Evolutionary conservation across 2,888 invertebrate species (phyloP).

Genomic region (Xylocampa areola): DNA sequence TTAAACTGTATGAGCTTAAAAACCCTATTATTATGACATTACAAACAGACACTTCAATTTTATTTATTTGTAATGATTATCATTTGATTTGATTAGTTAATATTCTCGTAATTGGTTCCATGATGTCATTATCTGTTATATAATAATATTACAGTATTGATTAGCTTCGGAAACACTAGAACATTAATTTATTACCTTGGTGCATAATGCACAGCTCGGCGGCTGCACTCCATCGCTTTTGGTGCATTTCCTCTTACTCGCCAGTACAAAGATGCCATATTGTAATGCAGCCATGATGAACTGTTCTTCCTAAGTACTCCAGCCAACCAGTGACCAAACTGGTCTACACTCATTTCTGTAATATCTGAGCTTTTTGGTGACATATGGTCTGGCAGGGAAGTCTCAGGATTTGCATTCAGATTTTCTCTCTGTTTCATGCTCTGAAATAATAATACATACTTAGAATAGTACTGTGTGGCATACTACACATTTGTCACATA

Average conservation of each 20-base stretch:
- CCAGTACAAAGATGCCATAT: slow-evolving; percentile 95
- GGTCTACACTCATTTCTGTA: slow-evolving; percentile 72
- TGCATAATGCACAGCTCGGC: slow-evolving; percentile 93
- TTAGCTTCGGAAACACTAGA: neutral
- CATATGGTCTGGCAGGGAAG: slow-evolving; percentile 68
- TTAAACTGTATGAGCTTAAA: too few species aligned
- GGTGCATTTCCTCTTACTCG: slow-evolving; percentile 92
- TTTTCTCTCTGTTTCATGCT: slow-evolving; percentile 77
- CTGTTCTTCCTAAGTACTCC: slow-evolving; percentile 91
- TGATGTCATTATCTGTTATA: too few species aligned
- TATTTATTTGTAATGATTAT: too few species aligned
- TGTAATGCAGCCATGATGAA: slow-evolving; percentile 94
- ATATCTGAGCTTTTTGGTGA: slow-evolving; percentile 55
- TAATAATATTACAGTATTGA: too few species aligned
- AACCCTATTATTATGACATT: too few species aligned
- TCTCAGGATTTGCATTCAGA: slow-evolving; percentile 72
- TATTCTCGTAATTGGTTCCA: too few species aligned
- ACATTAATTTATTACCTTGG: slow-evolving; percentile 88
- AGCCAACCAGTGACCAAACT: slow-evolving; percentile 91
- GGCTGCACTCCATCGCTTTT: slow-evolving; percentile 94
- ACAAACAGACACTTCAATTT: too few species aligned
- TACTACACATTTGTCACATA: neutral
- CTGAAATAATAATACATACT: slow-evolving; percentile 62
- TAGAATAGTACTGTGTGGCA: neutral
- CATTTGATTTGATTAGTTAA: too few species aligned